A percentile compares a stretch with the other conserved stretches of the same genome.
These are phyloP conservation scores for Penaeus chinensis DNA, from an alignment of 1,140 invertebrate species.

Conservation along the genomic window DNA sequence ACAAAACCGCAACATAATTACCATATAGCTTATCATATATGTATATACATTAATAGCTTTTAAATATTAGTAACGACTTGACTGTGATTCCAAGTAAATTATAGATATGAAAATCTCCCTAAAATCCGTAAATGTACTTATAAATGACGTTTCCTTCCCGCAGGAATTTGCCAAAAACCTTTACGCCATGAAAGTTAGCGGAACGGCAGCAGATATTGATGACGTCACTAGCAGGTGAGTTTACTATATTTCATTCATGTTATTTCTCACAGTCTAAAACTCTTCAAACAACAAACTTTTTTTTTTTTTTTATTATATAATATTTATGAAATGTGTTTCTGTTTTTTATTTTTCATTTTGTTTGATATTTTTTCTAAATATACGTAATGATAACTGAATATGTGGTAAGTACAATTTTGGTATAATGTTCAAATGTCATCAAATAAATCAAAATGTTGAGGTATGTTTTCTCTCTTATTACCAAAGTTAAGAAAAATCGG, in stretches of 20 bases:
- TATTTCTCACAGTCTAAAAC: not conserved
- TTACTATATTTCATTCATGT: not conserved
- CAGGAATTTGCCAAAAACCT: slow-evolving; percentile 83
- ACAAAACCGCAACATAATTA: too few species aligned
- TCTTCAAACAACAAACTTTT: not conserved
- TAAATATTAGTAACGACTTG: too few species aligned
- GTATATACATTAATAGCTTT: not conserved
- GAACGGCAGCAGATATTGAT: slow-evolving; percentile 68
- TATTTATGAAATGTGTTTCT: slow-evolving; percentile 7
- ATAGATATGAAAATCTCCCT: not conserved
- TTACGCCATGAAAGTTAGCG: slow-evolving; percentile 81
- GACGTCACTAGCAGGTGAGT: slow-evolving; percentile 68
- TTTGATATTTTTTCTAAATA: not conserved
- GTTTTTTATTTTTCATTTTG: slow-evolving; percentile 36
- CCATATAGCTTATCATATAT: not conserved
- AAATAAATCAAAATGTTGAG: too few species aligned
- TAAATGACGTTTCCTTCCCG: slow-evolving; percentile 59
- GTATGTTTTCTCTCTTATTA: too few species aligned
- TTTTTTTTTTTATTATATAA: not conserved
- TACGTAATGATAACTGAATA: too few species aligned
- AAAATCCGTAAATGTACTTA: not conserved
- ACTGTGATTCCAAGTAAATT: too few species aligned
- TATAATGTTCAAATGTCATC: too few species aligned
- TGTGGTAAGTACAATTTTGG: too few species aligned
- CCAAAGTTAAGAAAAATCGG: too few species aligned